phyloP scores from a whole-genome alignment of 2,888 invertebrate genomes.

The Drosophila paramelanica region DNA sequence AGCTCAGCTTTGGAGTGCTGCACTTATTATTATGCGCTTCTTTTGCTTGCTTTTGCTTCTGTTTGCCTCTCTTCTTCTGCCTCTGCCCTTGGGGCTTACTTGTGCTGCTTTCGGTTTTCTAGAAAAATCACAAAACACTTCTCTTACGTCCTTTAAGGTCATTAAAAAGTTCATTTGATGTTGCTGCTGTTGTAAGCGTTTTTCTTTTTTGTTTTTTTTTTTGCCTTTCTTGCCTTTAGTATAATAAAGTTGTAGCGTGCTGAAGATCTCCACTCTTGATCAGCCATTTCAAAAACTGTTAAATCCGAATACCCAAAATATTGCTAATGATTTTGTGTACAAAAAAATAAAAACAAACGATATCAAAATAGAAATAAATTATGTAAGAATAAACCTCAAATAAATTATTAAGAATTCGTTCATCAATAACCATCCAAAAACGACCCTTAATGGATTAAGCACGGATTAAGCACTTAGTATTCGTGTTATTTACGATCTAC shows the following conservation, averaged over 20 bases:
- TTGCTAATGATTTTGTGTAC: too few species aligned
- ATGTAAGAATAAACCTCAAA: background rate
- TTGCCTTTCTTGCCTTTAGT: background rate
- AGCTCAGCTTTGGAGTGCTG: slow-evolving; percentile 66
- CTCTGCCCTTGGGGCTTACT: slow-evolving; percentile 25
- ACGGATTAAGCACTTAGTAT: background rate
- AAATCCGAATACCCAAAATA: background rate
- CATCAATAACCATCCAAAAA: too few species aligned
- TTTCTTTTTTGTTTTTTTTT: too few species aligned
- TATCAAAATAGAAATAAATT: background rate
- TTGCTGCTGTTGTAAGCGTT: background rate
- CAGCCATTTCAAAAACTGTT: background rate
- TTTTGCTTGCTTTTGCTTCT: slow-evolving; percentile 54
- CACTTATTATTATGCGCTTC: slow-evolving; percentile 75
- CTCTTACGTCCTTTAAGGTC: slow-evolving; percentile 82
- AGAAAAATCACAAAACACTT: slow-evolving; percentile 69
- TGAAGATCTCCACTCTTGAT: background rate
- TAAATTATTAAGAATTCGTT: background rate
- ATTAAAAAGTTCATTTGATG: slow-evolving; percentile 68
- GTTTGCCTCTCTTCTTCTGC: slow-evolving; percentile 29
- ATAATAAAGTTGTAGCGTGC: background rate
- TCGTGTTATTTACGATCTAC: slow-evolving; percentile 2
- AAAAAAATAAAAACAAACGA: too few species aligned
- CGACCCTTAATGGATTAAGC: background rate
- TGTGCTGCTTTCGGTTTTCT: slow-evolving; percentile 51